Percentiles rank a stretch among this genome's conserved stretches.
Evolutionary conservation across 2,888 invertebrate species (phyloP).

Genomic region (Hartigia nigra): DNA sequence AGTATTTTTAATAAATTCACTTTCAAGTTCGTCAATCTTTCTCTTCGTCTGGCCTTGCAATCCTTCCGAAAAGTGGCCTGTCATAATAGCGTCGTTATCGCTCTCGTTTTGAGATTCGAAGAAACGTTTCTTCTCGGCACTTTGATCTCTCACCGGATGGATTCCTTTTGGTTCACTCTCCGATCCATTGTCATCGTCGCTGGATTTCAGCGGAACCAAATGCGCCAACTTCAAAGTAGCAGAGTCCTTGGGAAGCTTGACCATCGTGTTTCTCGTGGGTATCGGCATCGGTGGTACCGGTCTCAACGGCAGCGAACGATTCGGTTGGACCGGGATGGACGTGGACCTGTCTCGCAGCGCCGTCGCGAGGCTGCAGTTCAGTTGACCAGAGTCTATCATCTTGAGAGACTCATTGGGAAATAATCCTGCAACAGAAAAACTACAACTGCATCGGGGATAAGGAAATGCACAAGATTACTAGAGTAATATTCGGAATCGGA

Average conservation of each 20-base stretch:
- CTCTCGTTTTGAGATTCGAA: not conserved
- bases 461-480: not conserved
- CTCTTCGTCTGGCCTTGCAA: not conserved
- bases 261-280: conserved; percentile 22
- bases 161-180: not conserved
- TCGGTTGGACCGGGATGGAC: conserved; percentile 56
- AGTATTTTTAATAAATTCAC: not conserved
- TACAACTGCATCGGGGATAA: not conserved
- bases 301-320: conserved; percentile 55
- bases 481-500: not conserved
- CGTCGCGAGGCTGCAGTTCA: conserved; percentile 40
- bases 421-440: conserved; percentile 4
- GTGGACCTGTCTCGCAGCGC: conserved; percentile 48
- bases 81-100: not conserved
- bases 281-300: conserved; percentile 49
- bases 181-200: not conserved
- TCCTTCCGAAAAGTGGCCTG: not conserved
- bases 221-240: not conserved
- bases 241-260: conserved; percentile 10
- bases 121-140: not conserved
- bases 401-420: not conserved
- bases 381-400: conserved; percentile 11
- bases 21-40: not conserved
- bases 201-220: not conserved
- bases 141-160: not conserved